Base-by-base conservation (phyloP, 2,888 invertebrate species). In the Cephus pulcher region DNA sequence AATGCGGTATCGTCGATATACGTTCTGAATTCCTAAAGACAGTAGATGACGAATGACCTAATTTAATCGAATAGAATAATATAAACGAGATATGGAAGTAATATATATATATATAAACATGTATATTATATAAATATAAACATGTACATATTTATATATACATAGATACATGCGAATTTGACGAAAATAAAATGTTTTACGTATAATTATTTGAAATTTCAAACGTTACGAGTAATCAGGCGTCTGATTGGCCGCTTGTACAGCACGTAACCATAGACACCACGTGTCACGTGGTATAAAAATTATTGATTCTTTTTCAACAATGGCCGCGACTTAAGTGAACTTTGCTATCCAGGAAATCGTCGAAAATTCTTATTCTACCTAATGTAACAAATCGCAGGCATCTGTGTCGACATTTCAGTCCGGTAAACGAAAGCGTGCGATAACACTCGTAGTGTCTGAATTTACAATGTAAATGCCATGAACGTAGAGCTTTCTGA, bases 101-200 rank as follows among this genome's bases (percentile, higher is more conserved):
- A 84, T 83, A 82, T 80, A 86, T 79, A 76, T 71, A 79, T 69
- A 79, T 77, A 75, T 69, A 73, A 32, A 79, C 40, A 74, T 74
- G 76, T 73, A 34, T 33, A 75, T 70, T 37, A 71, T 70, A 37
- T 33, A 34, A 32, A 37, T 34, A 76, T 34, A 74, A 73, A 77
- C 37, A 77, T 69, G 74, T 77, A 74, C 74, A 77, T 74, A 73
- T 77, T 77, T 74, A 77, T 69, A 74, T 75, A 77, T 76, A 70
- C n/a, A 78, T 76, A 75, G 73, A 69, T 74, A 34, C 12, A n/a
- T 76, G 76, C 40, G 79, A 78, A 77, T 83, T 81, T 79, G 81
- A 79, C 82, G 23, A 56, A 23, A 56, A 56, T 56, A 56, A 56
- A 56, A 23, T 56, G 56, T 56, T 56, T 40, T 56, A 56, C 9